phyloP scores from a whole-genome alignment of 2,113 vertebrate genomes.

The Rhizomys pruinosus region DNA sequence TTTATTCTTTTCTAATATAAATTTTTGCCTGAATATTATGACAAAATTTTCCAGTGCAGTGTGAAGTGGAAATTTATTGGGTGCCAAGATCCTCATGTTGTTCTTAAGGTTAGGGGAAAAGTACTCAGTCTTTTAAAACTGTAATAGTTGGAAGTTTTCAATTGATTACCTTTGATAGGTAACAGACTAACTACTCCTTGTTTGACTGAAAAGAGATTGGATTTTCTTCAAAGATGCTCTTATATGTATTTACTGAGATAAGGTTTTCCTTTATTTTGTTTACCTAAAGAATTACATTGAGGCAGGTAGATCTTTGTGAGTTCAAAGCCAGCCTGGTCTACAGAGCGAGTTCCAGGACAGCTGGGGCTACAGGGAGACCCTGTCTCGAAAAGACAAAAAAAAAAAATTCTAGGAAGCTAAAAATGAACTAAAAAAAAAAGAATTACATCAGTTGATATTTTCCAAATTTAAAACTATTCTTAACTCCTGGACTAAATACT shows the following conservation, averaged over 20 bases:
- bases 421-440: too few relatives aligned
- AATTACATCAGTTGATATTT: not conserved
- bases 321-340: too few relatives aligned
- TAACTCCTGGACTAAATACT: not conserved
- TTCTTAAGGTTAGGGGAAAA: not conserved
- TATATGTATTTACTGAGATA: not conserved
- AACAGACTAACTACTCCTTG: not conserved
- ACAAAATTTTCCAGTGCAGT: not conserved
- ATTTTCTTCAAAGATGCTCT: not conserved
- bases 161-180: not conserved
- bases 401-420: too few relatives aligned
- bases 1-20: not conserved
- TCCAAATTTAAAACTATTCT: not conserved
- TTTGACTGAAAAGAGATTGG: not conserved
- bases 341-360: too few relatives aligned
- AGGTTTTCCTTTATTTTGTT: not conserved
- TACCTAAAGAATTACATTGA: not conserved
- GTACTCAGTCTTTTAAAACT: not conserved
- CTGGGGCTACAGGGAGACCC: too few relatives aligned
- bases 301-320: too few relatives aligned
- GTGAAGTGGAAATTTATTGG: not conserved
- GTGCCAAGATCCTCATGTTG: not conserved
- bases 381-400: too few relatives aligned
- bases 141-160: not conserved
- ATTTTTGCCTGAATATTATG: not conserved